Percentiles rank a stretch among this genome's conserved stretches.
phyloP scores from a whole-genome alignment of 2,113 vertebrate species.

The Charina bottae region DNA sequence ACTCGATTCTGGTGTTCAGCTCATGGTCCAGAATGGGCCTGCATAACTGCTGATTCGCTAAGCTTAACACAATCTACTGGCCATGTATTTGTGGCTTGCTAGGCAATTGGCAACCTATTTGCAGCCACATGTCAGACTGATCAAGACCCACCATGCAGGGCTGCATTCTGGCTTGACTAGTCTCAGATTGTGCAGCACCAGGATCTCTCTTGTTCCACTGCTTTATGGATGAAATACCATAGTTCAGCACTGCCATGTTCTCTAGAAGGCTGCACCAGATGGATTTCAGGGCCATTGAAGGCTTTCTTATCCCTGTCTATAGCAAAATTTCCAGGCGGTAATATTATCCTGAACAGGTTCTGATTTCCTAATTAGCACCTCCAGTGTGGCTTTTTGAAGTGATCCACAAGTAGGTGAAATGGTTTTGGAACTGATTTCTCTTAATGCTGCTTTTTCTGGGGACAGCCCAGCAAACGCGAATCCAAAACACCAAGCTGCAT shows the following conservation, averaged over 20 bases:
- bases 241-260: not conserved
- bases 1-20: not conserved
- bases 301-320: not conserved
- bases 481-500: not conserved
- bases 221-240: not conserved
- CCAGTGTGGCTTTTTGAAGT: not conserved
- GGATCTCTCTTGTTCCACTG: not conserved
- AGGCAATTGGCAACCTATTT: not conserved
- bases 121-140: not conserved
- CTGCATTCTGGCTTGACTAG: not conserved
- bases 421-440: not conserved
- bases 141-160: not conserved
- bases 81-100: not conserved
- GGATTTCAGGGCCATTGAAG: not conserved
- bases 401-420: not conserved
- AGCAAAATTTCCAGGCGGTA: not conserved
- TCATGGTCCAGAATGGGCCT: not conserved
- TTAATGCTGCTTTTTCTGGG: not conserved
- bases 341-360: not conserved
- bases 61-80: not conserved
- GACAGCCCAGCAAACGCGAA: not conserved
- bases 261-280: not conserved
- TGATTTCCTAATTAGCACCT: not conserved
- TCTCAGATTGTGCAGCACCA: not conserved
- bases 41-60: not conserved